phyloP scores from a whole-genome alignment of 1,140 invertebrate genomes.

The Drosophila cardini region DNA sequence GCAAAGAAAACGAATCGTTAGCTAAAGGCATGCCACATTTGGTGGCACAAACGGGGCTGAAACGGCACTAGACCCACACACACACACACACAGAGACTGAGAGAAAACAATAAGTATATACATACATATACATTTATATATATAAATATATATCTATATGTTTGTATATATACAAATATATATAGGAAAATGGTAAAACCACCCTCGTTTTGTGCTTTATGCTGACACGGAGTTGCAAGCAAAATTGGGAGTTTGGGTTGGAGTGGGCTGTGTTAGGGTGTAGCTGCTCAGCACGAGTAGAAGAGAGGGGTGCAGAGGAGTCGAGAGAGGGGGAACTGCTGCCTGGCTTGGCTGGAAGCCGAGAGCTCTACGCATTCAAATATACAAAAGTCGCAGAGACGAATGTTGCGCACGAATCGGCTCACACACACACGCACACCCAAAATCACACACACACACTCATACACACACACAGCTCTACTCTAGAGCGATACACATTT shows the following conservation, averaged over 20 bases:
- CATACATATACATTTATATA: conserved; percentile 52
- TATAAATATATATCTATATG: too few relatives aligned
- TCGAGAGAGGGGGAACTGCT: too few relatives aligned
- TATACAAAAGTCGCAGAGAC: conserved; percentile 75
- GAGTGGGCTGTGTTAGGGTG: conserved; percentile 23
- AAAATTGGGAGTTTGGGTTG: conserved; percentile 24
- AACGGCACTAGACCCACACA: conserved; percentile 30
- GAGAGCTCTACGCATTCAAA: conserved; percentile 74
- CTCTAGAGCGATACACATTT: conserved; percentile 74
- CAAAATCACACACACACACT: conserved; percentile 38
- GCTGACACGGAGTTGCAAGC: conserved; percentile 18
- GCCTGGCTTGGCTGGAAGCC: conserved; percentile 27
- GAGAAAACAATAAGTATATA: conserved; percentile 68
- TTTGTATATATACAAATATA: conserved; percentile 58
- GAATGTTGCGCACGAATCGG: conserved; percentile 71
- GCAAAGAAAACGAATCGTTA: conserved; percentile 69
- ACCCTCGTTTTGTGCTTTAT: conserved; percentile 56
- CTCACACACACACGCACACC: conserved; percentile 50
- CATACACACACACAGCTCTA: conserved; percentile 21
- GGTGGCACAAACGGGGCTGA: conserved; percentile 26
- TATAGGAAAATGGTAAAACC: conserved; percentile 79
- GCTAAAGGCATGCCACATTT: conserved; percentile 65
- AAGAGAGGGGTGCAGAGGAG: too few relatives aligned
- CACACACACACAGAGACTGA: conserved; percentile 28
- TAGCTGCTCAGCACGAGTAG: too few relatives aligned